Evolutionary conservation across 2,888 invertebrate species (phyloP), one percentile per base, ranked within the genome.

Genomic region (Pristionchus entomophagus): DNA sequence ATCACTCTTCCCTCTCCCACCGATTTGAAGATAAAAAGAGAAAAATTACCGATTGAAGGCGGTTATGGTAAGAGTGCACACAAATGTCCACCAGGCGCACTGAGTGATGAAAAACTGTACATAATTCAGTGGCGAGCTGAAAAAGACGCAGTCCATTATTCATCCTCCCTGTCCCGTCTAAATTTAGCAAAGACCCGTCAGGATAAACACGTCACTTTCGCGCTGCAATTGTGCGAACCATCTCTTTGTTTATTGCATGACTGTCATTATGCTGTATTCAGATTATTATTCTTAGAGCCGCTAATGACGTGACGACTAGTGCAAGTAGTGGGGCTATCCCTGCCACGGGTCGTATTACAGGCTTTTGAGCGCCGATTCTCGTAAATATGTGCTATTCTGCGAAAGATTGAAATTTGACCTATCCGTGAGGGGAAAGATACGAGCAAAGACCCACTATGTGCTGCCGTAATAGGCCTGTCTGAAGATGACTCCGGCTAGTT

Each of bases 61-160:
- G 17, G 78, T 80, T 22, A 80, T 32, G 0, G 78, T 51, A 0
- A 80, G 35, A 51, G 78, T 80, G 29, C 49, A 53, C 32, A 80
- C 78, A 51, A 53, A 80, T 8, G 78, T 80, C 78, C 78, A 80
- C 78, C 78, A 80, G 8, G 78, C 51, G 41, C 78, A 80, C 32
- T 80, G 78, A 29, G 78, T 80, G 51, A 80, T 29, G 51, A 80
- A 80, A 53, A 80, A 80, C 35, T 49, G 78, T 51, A 51, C 51
- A 51, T 80, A 80, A 51, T 80, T 80, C 29, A 80, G 51, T 19
- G 78, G 78, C 26, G 78, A 80, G 35, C 78, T 80, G 51, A 53
- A 80, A 80, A 35, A 29, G 65, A 29, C n/a, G 35, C 3, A 35
- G 59, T 12, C 19, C 22, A 65, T 65, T 65, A 65, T 22, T 38